Percentiles rank a stretch among this genome's conserved stretches.
Conservation (phyloP, 1,140 invertebrate species). For the Thaumatotibia leucotreta region DNA sequence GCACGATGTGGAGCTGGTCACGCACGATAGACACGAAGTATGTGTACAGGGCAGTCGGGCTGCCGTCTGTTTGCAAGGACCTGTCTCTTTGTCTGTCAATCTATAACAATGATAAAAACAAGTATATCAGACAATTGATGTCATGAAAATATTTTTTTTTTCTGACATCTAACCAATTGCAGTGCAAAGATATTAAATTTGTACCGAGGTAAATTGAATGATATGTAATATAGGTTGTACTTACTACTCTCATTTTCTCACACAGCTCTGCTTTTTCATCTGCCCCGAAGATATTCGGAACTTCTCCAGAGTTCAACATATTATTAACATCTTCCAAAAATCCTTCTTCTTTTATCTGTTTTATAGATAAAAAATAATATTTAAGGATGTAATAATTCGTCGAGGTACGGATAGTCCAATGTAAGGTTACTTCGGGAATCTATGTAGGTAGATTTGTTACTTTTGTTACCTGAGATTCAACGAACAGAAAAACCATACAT, state of each 20-base stretch:
- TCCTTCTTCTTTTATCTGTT: constrained; percentile 93
- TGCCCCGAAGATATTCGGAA: constrained; percentile 92
- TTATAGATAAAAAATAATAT: not conserved
- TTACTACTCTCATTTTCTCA: constrained; percentile 90
- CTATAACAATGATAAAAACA: constrained; percentile 35
- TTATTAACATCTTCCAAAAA: constrained; percentile 97
- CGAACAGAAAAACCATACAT: constrained; percentile 94
- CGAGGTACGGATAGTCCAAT: not conserved
- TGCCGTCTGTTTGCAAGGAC: constrained; percentile 94
- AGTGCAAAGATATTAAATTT: too few species aligned
- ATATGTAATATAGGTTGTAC: too few species aligned
- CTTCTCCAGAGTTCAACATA: constrained; percentile 94
- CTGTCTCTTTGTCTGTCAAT: constrained; percentile 94
- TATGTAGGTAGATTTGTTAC: too few species aligned
- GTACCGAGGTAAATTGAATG: too few species aligned
- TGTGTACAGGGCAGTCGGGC: constrained; percentile 93
- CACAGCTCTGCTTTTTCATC: constrained; percentile 96
- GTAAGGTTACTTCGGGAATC: not conserved
- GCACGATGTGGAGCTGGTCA: constrained; percentile 94
- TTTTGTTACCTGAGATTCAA: constrained; percentile 87
- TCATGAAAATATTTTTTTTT: not conserved
- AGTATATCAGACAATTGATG: not conserved
- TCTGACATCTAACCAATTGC: not conserved
- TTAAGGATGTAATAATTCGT: not conserved
- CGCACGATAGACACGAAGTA: constrained; percentile 92